Evolutionary conservation across 53 echinoderm and acorn worm genomes (phyloP).

Genomic region (Paracentrotus lividus): DNA sequence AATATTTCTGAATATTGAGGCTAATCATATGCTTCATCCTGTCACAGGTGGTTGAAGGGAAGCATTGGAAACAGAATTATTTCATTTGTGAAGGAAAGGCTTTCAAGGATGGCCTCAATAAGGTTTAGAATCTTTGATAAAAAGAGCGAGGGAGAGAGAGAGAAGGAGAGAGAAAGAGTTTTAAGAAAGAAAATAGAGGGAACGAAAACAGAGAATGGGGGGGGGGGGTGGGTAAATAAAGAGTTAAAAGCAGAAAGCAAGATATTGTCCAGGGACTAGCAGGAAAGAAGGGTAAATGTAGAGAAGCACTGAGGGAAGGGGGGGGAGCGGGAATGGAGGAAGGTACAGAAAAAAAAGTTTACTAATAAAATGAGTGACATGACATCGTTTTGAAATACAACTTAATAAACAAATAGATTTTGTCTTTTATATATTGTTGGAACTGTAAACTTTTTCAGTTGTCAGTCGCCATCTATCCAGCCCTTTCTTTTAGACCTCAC

Average conservation of each 20-base stretch:
- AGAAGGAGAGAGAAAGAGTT: not conserved
- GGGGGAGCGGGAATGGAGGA: no score
- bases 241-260: not conserved
- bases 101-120: conserved; percentile 36
- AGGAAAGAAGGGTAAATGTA: no score
- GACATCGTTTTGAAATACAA: no score
- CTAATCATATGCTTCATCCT: conserved; percentile 25
- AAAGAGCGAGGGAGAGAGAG: not conserved
- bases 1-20: conserved; percentile 34
- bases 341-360: no score
- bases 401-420: no score
- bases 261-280: not conserved
- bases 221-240: not conserved
- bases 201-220: not conserved
- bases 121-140: not conserved
- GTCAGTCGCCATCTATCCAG: not conserved
- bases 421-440: no score
- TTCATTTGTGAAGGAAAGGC: conserved; percentile 41
- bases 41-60: conserved; percentile 22
- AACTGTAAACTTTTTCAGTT: not conserved
- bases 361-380: no score
- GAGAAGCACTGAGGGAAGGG: no score
- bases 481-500: not conserved
- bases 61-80: conserved; percentile 38
- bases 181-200: not conserved